Base-by-base conservation (phyloP, 2,113 vertebrate species). In the Stigmatopora argus region DNA sequence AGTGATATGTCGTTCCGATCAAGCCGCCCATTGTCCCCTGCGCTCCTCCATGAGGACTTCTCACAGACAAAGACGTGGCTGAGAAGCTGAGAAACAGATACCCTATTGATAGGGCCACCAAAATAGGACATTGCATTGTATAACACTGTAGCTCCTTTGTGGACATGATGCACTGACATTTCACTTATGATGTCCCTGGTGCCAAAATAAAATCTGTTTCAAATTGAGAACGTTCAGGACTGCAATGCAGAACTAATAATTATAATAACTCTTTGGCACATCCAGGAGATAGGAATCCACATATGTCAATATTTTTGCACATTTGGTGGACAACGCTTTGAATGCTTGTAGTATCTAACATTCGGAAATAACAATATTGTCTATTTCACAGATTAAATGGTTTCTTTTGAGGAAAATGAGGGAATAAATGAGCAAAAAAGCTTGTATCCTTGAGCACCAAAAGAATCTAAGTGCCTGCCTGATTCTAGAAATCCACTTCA, bases 11-110 rank as follows among this genome's bases (percentile, higher is more conserved):
- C 68, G 65, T 79, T 53, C 52, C 74, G 62, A 84, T 89, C 82
- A 88, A 89, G 86, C 53, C 64, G 1, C 45, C 73, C 82, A 88
- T 89, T 88, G 87, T 89, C 82, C 75, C 49, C 59, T 55, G 56
- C 51, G 8, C 74, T 76, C 69, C 72, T 74, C 78, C 75, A 72
- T 66, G 65, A 71, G 64, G 75, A 63, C 80, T 74, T 64, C 72
- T 73, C 76, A 69, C 64, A 79, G 84, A 82, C 31, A 44, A 78
- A 65, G 69, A 46, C 63, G 73, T 47, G 66, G 68, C 71, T 74
- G 71, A 72, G 66, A 81, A n/a, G 72, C 77, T 67, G 74, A 77
- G 70, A 85, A 76, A 87, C 82, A 86, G 71, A 85, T 82, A 73
- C 78, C 80, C 80, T 79, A 81, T 87, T 88, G 83, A 84, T 85